Base-by-base conservation (phyloP, 2,113 vertebrate species). In the Pampusana beccarii region DNA sequence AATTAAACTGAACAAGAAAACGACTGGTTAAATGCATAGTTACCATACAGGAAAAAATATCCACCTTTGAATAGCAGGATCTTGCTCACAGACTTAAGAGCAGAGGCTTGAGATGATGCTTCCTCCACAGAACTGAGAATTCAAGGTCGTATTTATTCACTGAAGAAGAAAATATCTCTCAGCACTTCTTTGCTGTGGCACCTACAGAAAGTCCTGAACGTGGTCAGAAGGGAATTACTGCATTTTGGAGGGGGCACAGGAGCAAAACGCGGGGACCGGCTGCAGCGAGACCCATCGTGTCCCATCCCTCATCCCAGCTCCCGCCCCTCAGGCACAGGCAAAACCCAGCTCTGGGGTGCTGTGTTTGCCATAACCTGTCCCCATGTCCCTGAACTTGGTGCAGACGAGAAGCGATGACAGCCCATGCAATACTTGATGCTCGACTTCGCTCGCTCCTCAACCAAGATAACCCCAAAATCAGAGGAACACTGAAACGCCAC, bases 1-100 rank as follows among this genome's bases (percentile, higher is more conserved):
- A 87, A 95, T 67, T 46, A 66, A 92, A 89, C 6, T 58, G 34
- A 91, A 71, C 53, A 83, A 69, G 72, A 65, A 92, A 95, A 91
- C 62, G 29, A 87, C 67, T 88, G 66, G 17, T 95, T 90, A 96
- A 92, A 65, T 24, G 62, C 38, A 81, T 6, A 50, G 44, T 61
- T 53, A 80, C 61, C 24, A 3, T 17, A 86, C 67, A 38, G 42
- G 28, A 28, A 58, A 25, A 78, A 65, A 73, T 17, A 36, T 11
- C n/a, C 46, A 71, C 13, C 34, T 83, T 38, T 4, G 2, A 25
- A 14, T 28, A 69, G 86, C 0, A 6, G 24, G 17, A 50, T 44
- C 26, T 65, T 61, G 67, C 72, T 24, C 60, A 50, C 13, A 60
- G 40, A n/a, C 13, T 51, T 56, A 21, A 56, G 16, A 58, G 60